Base-by-base conservation (phyloP, 2,797 vertebrate species). In the Euphonia xanthogaster region DNA sequence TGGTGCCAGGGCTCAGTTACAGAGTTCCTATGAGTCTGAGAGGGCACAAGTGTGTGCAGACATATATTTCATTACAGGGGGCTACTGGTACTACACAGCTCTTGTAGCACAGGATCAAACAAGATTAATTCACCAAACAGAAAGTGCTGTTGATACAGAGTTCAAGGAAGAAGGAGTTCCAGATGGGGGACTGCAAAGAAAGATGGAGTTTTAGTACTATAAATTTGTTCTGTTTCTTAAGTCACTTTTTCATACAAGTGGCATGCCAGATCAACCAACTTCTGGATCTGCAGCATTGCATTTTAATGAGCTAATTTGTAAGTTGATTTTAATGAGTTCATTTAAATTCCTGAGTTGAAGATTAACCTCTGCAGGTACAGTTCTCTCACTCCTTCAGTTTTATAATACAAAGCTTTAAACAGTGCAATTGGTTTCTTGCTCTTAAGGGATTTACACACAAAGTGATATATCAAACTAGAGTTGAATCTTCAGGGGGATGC, bases 301-400 rank as follows among this genome's bases (percentile, higher is more conserved):
- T 96, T 94, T 92, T 84, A 95, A 96, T 86, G 35, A 96, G 87
- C 80, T 94, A 88, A 93, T 97, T 94, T 96, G 92, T 96, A 94
- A 92, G 78, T 92, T 91, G 83, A 89, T 96, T 96, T 95, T 97
- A 97, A 97, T 96, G 91, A 95, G 89, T 91, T 93, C 54, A 94
- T 97, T 97, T 96, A 96, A 94, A 97, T 97, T 96, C 95, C 65
- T 95, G 70, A 83, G 86, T 63, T 93, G 78, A 92, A 94, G 95
- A 93, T 96, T 96, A 97, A 96, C 95, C 92, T 96, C 93, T 96
- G 88, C 88, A 95, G 91, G 93, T 96, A 96, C 75, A 75, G 90
- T 90, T 82, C 94, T 74, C 86, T 88, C n/a, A 30, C 53, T 95
- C 61, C 81, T 94, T 48, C 60, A 50, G 72, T 65, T 88, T 82